Base-by-base conservation (phyloP, 2,888 invertebrate species). In the Dioctria linearis region DNA sequence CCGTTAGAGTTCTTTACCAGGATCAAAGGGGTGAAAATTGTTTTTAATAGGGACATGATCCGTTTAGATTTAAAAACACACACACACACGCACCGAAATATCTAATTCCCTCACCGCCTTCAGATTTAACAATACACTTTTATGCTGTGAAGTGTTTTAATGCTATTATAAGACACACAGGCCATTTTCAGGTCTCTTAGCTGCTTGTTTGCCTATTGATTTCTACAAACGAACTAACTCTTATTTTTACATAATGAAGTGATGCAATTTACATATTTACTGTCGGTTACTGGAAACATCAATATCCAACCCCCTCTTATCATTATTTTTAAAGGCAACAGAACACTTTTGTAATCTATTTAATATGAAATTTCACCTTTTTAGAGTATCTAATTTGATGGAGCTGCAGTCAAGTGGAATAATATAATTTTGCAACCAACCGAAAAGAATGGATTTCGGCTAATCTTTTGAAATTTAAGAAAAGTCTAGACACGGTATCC, bases 391-490 rank as follows among this genome's bases (percentile, higher is more conserved):
- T 57, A 13, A 25, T 57, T 11, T 11, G 11, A 25, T 57, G 57
- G n/a, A 57, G n/a, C 25, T 3, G 57, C 57, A 57, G 25, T 57
- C 57, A 57, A 57, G 57, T 3, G 25, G 57, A 57, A 57, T 57
- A 57, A 57, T 25, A 66, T n/a, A 66, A 40, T 42, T 66, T 40
- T 66, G 42, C 42, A 66, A 5, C 39, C 43, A 25, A 43, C 67
- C 67, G 46, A 67, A 46, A 67, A 43, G 42, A 43, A 67, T 67
- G 67, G 67, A 67, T 67, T 67, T 67, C 67, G 67, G 67, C 67
- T 67, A 67, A 67, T 67, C 67, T 67, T 63, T 67, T 67, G 67
- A 67, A 67, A 67, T 67, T 40, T 67, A 67, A 67, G 67, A 40
- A 67, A 67, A 67, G 67, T 67, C 67, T 67, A 67, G 67, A 67